phyloP scores from a whole-genome alignment of 2,797 vertebrate species.

The Alcedo atthis region DNA sequence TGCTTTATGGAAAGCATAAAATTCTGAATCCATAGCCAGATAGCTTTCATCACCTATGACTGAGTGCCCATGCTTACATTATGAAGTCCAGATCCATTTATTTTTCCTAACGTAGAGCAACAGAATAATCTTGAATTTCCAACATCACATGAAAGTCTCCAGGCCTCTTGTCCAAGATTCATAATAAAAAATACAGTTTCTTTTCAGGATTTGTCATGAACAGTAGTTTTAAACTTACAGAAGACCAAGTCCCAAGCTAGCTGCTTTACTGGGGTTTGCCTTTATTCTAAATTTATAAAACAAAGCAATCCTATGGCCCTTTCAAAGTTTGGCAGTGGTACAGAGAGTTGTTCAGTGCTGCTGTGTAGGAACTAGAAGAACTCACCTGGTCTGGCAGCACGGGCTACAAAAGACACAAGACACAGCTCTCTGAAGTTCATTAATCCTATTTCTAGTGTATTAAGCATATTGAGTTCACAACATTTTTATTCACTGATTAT shows the following conservation, averaged over 20 bases:
- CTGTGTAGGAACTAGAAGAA: not conserved
- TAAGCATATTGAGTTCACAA: not conserved
- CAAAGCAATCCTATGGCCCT: not conserved
- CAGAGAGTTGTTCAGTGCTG: not conserved
- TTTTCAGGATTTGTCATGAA: not conserved
- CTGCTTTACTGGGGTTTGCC: not conserved
- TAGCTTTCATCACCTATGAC: not conserved
- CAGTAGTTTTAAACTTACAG: not conserved
- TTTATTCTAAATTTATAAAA: not conserved
- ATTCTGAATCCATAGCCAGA: not conserved
- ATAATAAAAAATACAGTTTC: not conserved
- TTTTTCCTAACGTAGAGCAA: not conserved
- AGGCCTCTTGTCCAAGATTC: not conserved
- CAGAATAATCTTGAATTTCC: not conserved
- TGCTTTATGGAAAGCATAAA: not conserved
- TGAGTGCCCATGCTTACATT: not conserved
- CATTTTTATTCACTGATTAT: not conserved
- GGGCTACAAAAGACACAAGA: not conserved
- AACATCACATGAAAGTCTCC: accelerated
- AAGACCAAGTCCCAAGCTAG: not conserved
- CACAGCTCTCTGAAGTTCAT: not conserved
- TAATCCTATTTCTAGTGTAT: not conserved
- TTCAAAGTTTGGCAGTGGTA: not conserved
- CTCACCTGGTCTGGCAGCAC: not conserved
- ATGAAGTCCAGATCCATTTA: not conserved